Base-by-base conservation (phyloP, 2,888 invertebrate species). In the Branchipolynoe longqiensis region DNA sequence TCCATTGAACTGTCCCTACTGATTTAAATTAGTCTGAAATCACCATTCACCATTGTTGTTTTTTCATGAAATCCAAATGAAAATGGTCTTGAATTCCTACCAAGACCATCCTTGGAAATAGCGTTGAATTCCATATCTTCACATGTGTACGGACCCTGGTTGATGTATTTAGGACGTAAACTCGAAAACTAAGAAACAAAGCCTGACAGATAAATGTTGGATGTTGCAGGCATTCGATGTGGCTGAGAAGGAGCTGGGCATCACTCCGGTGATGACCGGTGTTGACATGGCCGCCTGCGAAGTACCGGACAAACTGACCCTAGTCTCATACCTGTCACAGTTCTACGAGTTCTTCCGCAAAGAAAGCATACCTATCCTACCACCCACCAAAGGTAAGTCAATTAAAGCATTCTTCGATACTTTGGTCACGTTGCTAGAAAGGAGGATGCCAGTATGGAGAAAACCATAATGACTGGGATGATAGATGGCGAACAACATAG, bases 291-390 rank as follows among this genome's bases (percentile, higher is more conserved):
- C 95, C 4, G 95, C 95, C 82, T 96, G 95, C 90, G 95, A 96
- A 88, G 95, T 95, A 36, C 95, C 96, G 0, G 97, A 97, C 92
- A 96, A 96, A 88, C 94, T 96, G 74, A 95, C 96, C 59, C 95
- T 97, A 94, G 95, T 97, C 28, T 96, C 96, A 83, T 98, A 98
- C 93, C 95, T 98, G 87, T 96, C 97, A 81, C 97, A 97, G 93
- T 96, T 98, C 88, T 98, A 98, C 94, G 96, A 97, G 93, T 96
- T 96, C 84, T 98, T 98, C 95, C 96, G 97, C 90, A 97, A 98
- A 73, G 98, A 98, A 94, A 97, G 98, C 48, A 85, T 87, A 18
- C n/a, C n/a, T n/a, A n/a, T n/a, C n/a, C n/a, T n/a, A n/a, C 31
- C 82, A 90, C 98, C 98, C 6, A 89, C 91, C 6, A 91, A 90